Conservation (phyloP, 1,140 invertebrate genomes). For the Drosophila novamexicana region DNA sequence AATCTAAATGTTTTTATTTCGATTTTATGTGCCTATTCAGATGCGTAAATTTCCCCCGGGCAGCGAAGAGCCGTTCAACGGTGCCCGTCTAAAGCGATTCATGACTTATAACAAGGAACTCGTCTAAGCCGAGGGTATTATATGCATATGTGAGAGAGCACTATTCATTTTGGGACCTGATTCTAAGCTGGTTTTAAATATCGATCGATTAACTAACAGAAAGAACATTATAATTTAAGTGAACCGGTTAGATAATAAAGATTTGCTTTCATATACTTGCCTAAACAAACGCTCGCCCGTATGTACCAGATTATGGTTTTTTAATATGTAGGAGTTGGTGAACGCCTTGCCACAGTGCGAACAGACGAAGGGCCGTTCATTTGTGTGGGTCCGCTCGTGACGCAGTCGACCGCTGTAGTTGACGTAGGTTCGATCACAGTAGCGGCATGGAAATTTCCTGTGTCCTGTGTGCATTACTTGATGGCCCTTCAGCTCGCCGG, state of each 20-base stretch:
- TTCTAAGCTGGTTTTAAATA: constrained; percentile 7
- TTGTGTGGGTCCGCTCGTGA: constrained; percentile 85
- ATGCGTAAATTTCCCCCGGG: constrained; percentile 88
- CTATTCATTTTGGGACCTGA: constrained; percentile 14
- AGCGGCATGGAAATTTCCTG: constrained; percentile 66
- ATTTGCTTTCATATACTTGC: constrained; percentile 15
- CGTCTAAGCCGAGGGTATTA: constrained; percentile 3
- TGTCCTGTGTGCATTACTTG: constrained; percentile 69
- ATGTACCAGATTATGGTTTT: constrained; percentile 72
- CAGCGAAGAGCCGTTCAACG: constrained; percentile 86
- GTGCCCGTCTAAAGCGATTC: constrained; percentile 85
- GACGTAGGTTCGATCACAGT: constrained; percentile 65
- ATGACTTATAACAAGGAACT: constrained; percentile 77
- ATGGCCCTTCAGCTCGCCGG: constrained; percentile 74
- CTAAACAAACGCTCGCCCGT: constrained; percentile 71
- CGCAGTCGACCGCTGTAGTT: constrained; percentile 67
- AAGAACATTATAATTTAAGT: not conserved
- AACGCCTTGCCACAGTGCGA: constrained; percentile 86
- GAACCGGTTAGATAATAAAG: constrained; percentile 9
- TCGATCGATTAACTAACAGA: not conserved
- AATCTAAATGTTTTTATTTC: constrained; percentile 20
- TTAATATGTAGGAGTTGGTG: constrained; percentile 84
- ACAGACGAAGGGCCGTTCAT: constrained; percentile 86
- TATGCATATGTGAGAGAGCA: not conserved
- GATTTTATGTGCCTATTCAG: constrained; percentile 78